Evolutionary conservation across 1,140 invertebrate genomes (phyloP).

Genomic region (Streblospio benedicti): DNA sequence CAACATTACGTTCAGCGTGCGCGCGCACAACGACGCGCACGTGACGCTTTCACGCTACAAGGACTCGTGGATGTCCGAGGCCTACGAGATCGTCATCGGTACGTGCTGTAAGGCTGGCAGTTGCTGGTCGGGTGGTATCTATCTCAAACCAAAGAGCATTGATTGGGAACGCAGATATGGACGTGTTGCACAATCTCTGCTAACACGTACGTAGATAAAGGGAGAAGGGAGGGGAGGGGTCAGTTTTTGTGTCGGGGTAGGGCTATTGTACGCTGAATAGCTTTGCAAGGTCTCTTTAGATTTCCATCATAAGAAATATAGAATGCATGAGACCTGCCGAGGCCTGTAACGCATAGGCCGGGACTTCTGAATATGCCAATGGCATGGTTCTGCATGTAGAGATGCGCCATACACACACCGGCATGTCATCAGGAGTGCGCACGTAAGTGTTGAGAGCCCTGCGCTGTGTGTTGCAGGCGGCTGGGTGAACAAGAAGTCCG

Average conservation of each 20-base stretch:
- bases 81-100: conserved; percentile 29
- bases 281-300: too few relatives aligned
- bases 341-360: too few relatives aligned
- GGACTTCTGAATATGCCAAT: too few relatives aligned
- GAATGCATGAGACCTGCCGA: too few relatives aligned
- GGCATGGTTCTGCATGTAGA: too few relatives aligned
- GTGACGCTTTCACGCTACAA: conserved; percentile 17
- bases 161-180: neutral
- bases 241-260: too few relatives aligned
- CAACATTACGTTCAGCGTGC: conserved; percentile 23
- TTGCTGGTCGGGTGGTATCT: too few relatives aligned
- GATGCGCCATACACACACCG: neutral
- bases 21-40: conserved; percentile 28
- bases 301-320: too few relatives aligned
- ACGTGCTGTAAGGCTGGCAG: too few relatives aligned
- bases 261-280: too few relatives aligned
- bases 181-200: neutral
- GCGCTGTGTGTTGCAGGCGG: neutral
- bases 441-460: neutral
- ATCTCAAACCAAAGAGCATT: conserved; percentile 6
- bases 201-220: too few relatives aligned
- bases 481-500: conserved; percentile 15
- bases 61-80: conserved; percentile 7
- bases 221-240: too few relatives aligned
- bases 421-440: neutral